Base-by-base conservation (phyloP, 2,797 vertebrate species). In the Pangasius larnaudii region DNA sequence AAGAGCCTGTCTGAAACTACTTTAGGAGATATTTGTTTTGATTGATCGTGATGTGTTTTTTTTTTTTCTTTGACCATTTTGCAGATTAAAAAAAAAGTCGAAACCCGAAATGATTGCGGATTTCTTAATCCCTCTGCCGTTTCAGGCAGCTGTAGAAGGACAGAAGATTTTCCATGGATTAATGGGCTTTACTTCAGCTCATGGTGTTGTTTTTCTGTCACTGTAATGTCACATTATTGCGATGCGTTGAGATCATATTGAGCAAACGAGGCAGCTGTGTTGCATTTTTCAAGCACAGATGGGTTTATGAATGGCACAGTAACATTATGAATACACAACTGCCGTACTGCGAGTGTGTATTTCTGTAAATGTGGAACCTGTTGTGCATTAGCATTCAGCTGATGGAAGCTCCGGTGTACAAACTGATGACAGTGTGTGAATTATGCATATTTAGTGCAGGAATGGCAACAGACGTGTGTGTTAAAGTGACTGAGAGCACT, bases 221-320 rank as follows among this genome's bases (percentile, higher is more conserved):
- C 58, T 51, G 13, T 56, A 30, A 59, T 59, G 51, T 78, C 46
- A 71, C 67, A 71, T 71, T 59, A 81, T 87, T n/a, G 24, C 11
- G 22, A 24, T 14, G 24, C 49, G 51, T 3, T 10, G 59, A n/a
- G 30, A 75, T 53, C 69, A 53, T 65, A 84, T 75, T 77, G 77
- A 74, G 58, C 69, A 53, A 87, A 84, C 36, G 61, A 75, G 56
- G 80, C 80, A 71, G 77, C 77, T 75, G 80, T n/a, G 67, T 59
- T 42, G 69, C 53, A 24, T 72, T 27, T 42, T 88, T 51, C 49
- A 61, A 9, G 49, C 61, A 46, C 69, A 72, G 74, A 30, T 86
- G 88, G 19, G 51, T 65, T 72, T 75, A 5, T 53, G 78, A 61
- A n/a, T 56, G 72, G 49, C 59, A n/a, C 59, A 2, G 27, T 22